Percentiles rank a stretch among this genome's conserved stretches.
Conservation (phyloP, 2,888 invertebrate species). For the Cephus rjabovi region DNA sequence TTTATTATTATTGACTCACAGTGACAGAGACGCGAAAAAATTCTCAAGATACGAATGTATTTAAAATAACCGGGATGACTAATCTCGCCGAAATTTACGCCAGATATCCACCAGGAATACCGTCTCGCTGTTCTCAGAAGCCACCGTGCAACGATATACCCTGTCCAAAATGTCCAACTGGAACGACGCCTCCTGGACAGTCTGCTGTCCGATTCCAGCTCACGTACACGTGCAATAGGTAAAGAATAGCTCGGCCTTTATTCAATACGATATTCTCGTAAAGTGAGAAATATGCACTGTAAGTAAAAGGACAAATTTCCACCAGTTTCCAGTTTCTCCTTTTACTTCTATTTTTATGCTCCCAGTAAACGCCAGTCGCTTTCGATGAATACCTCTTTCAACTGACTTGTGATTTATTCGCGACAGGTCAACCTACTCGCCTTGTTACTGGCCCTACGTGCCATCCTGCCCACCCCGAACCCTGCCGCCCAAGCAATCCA, state of each 20-base stretch:
- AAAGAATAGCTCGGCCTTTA: constrained; percentile 8
- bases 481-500: constrained; percentile 16
- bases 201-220: constrained; percentile 41
- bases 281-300: not conserved
- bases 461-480: constrained; percentile 29
- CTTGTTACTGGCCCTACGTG: constrained; percentile 41
- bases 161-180: constrained; percentile 35
- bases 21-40: not conserved
- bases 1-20: not conserved
- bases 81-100: not conserved
- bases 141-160: constrained; percentile 25
- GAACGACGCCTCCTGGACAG: constrained; percentile 26
- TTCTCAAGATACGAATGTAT: not conserved
- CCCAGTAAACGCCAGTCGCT: not conserved
- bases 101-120: constrained; percentile 34
- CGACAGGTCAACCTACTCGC: constrained; percentile 42
- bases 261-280: not conserved
- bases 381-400: not conserved
- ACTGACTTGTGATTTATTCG: constrained; percentile 13
- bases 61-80: not conserved
- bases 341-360: not conserved
- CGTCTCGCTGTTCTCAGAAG: constrained; percentile 36
- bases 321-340: not conserved
- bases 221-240: constrained; percentile 48
- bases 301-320: not conserved